These are phyloP conservation scores for Threskiornis aethiopicus DNA, from an alignment of 2,797 vertebrate species.

Conservation along the genomic window DNA sequence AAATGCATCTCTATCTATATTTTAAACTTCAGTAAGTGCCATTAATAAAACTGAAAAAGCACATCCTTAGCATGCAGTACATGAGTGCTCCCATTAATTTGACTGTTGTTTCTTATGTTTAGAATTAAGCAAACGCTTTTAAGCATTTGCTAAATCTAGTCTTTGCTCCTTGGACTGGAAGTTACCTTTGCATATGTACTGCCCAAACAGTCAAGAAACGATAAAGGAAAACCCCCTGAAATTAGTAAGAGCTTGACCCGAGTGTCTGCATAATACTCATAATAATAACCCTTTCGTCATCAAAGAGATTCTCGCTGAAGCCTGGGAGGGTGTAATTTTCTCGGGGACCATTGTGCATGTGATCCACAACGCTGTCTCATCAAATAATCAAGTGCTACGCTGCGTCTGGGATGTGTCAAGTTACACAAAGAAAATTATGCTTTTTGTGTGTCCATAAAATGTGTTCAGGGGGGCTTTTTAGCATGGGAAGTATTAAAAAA, in stretches of 20 bases:
- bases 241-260: slow-evolving; percentile 51
- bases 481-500: slow-evolving; percentile 7
- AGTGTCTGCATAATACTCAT: slow-evolving; percentile 32
- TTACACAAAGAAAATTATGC: slow-evolving; percentile 65
- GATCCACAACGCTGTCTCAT: slow-evolving; percentile 62
- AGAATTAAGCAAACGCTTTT: background rate
- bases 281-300: slow-evolving; percentile 69
- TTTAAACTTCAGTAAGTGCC: background rate
- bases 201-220: slow-evolving; percentile 5
- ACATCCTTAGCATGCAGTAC: background rate
- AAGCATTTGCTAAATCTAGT: background rate
- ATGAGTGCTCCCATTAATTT: background rate
- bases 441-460: slow-evolving; percentile 69
- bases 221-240: slow-evolving; percentile 30
- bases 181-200: background rate
- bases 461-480: slow-evolving; percentile 66
- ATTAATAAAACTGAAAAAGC: background rate
- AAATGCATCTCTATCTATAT: background rate
- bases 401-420: slow-evolving; percentile 66
- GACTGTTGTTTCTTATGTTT: background rate
- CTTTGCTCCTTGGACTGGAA: background rate
- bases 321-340: slow-evolving; percentile 59
- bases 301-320: slow-evolving; percentile 59
- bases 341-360: slow-evolving; percentile 29
- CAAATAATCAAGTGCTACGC: slow-evolving; percentile 63